Percentiles rank a stretch among this genome's conserved stretches.
Conservation (phyloP, 2,888 invertebrate genomes). For the Stratiomys singularior region DNA sequence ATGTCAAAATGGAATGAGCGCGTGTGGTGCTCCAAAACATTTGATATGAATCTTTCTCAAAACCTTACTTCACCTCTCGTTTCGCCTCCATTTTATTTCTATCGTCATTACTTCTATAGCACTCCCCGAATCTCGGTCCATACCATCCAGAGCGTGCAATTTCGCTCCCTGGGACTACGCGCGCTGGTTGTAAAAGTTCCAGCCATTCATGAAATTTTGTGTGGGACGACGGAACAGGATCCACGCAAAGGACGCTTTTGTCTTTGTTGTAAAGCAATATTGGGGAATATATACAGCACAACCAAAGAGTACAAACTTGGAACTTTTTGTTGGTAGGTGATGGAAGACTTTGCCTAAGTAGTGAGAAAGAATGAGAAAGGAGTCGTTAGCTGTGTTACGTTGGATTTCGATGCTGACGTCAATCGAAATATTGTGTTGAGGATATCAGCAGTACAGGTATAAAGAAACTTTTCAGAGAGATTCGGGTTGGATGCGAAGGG, state of each 20-base stretch:
- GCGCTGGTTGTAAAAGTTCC: slow-evolving; percentile 48
- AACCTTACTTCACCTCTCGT: not conserved
- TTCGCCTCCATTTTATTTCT: slow-evolving; percentile 13
- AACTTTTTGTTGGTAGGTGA: slow-evolving; percentile 1
- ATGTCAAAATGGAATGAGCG: slow-evolving; percentile 12
- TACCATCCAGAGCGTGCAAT: not conserved
- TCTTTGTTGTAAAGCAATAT: too few species aligned
- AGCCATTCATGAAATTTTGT: slow-evolving; percentile 49
- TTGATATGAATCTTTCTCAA: not conserved
- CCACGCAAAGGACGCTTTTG: slow-evolving; percentile 10
- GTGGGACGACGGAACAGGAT: slow-evolving; percentile 42
- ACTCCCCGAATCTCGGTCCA: not conserved
- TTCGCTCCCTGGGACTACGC: slow-evolving; percentile 20
- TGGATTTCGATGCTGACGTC: slow-evolving; percentile 49
- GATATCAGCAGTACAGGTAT: not conserved
- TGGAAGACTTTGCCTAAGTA: slow-evolving; percentile 21
- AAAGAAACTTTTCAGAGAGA: not conserved
- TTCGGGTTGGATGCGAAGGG: not conserved
- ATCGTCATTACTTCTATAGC: slow-evolving; percentile 32
- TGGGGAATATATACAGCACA: too few species aligned
- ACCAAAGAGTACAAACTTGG: not conserved
- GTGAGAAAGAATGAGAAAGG: slow-evolving; percentile 16
- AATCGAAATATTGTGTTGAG: slow-evolving; percentile 18
- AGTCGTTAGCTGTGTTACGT: slow-evolving; percentile 48
- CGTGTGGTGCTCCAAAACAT: slow-evolving; percentile 26